phyloP scores from a whole-genome alignment of 2,888 invertebrate genomes.

The Lapara coniferarum region DNA sequence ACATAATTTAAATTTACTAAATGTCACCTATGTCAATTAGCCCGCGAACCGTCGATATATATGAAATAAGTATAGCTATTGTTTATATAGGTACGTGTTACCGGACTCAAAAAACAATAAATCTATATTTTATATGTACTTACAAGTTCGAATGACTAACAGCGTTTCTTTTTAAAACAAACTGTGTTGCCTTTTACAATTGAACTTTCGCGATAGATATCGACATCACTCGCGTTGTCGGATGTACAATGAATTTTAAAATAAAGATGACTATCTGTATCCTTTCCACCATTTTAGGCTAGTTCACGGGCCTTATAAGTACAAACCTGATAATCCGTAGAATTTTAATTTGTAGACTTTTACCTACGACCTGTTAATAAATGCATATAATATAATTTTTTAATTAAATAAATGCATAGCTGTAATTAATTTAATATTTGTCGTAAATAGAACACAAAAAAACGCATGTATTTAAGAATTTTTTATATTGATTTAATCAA shows the following conservation, averaged over 20 bases:
- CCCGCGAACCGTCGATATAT: too few relatives aligned
- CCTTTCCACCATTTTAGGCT: slow-evolving; percentile 30
- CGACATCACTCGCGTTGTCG: slow-evolving; percentile 29
- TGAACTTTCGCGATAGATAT: slow-evolving; percentile 1
- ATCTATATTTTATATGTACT: too few relatives aligned
- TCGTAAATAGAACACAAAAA: too few relatives aligned
- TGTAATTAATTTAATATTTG: too few relatives aligned
- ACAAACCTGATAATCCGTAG: slow-evolving; percentile 11
- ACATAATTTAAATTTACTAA: too few relatives aligned
- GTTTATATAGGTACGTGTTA: too few relatives aligned
- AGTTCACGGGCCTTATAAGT: slow-evolving; percentile 15
- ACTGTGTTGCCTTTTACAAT: background rate
- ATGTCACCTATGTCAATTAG: too few relatives aligned
- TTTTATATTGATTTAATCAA: too few relatives aligned
- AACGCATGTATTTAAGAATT: too few relatives aligned
- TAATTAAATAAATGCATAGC: slow-evolving; percentile 13
- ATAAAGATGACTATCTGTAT: slow-evolving; percentile 51
- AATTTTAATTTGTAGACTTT: slow-evolving; percentile 30
- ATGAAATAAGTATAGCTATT: too few relatives aligned
- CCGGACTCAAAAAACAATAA: too few relatives aligned
- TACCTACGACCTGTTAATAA: slow-evolving; percentile 17
- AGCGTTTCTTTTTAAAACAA: background rate
- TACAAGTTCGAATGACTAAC: background rate
- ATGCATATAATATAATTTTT: slow-evolving; percentile 1
- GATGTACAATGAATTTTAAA: slow-evolving; percentile 57